phyloP scores from a whole-genome alignment of 2,113 vertebrate species.

The Lamprologus sp. region DNA sequence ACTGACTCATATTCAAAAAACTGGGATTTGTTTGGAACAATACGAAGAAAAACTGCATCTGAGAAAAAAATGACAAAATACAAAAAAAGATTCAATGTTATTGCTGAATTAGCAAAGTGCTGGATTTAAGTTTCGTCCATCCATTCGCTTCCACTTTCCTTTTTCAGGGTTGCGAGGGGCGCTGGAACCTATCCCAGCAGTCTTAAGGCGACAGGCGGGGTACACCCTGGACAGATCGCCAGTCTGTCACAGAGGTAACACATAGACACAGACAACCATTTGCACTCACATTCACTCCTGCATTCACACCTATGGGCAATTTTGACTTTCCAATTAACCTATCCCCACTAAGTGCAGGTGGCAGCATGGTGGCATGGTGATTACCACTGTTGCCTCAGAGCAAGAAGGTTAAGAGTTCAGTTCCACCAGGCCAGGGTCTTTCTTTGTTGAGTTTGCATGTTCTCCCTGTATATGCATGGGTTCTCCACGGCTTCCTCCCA shows the following conservation, averaged over 20 bases:
- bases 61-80: background rate
- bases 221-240: background rate
- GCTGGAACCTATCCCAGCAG: background rate
- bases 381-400: background rate
- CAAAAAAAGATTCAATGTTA: background rate
- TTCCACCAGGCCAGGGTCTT: background rate
- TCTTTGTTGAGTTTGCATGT: background rate
- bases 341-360: background rate
- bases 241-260: accelerated
- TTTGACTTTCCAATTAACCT: accelerated
- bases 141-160: too few relatives aligned
- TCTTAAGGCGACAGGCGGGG: accelerated
- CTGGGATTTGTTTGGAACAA: background rate
- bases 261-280: background rate
- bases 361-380: accelerated
- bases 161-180: too few relatives aligned
- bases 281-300: background rate
- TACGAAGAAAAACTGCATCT: accelerated
- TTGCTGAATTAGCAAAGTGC: background rate
- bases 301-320: background rate
- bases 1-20: background rate
- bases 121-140: background rate
- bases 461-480: background rate
- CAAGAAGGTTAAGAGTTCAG: accelerated
- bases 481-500: background rate